Percentiles rank a stretch among this genome's conserved stretches.
Evolutionary conservation across 2,113 vertebrate genomes (phyloP).

Genomic region (Centrocercus urophasianus): DNA sequence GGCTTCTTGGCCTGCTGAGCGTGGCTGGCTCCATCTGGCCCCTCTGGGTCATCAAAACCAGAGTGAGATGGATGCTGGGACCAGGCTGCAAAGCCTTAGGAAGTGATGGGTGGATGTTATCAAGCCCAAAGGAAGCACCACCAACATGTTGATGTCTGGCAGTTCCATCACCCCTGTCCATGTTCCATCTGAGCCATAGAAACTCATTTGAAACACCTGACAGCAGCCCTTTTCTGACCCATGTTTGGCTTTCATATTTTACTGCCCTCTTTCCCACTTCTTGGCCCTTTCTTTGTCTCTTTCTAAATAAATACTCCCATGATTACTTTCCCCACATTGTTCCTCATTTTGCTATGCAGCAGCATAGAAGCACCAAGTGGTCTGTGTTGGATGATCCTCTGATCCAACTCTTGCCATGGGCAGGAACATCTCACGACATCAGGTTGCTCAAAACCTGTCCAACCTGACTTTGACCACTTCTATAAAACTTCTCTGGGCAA

Average conservation of each 20-base stretch:
- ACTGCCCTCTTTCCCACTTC: neutral
- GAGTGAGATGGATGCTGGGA: neutral
- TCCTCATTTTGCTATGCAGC: neutral
- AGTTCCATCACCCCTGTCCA: neutral
- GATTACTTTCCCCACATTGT: fast-evolving
- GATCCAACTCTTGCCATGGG: neutral
- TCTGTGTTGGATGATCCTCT: neutral
- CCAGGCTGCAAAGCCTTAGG: neutral
- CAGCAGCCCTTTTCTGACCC: neutral
- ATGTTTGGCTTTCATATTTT: neutral
- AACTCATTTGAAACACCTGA: neutral
- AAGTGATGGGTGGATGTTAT: neutral
- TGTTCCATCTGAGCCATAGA: neutral
- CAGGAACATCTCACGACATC: neutral
- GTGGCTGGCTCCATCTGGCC: fast-evolving
- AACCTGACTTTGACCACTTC: neutral
- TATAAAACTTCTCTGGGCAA: neutral
- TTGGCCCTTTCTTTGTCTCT: neutral
- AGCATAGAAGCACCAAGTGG: neutral
- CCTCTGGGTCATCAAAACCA: neutral
- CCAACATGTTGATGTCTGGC: fast-evolving
- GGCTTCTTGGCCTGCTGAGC: neutral
- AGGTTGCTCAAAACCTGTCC: neutral
- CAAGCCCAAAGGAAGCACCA: neutral
- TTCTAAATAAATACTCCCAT: neutral